Evolutionary conservation across 2,113 vertebrate genomes (phyloP).

Genomic region (Noturus placidus): DNA sequence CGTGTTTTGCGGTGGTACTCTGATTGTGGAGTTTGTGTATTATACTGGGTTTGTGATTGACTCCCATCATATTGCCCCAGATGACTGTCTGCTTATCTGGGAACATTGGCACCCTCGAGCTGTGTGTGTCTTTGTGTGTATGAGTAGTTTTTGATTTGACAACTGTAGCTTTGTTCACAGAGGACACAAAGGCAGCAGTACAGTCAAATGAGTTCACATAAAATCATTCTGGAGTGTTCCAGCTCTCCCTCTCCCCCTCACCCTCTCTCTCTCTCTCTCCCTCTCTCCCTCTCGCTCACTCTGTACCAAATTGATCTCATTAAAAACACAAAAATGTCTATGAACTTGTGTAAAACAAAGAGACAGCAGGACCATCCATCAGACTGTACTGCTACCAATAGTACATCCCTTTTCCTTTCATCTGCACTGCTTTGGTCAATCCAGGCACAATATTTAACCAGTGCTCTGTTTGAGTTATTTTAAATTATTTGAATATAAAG

Average conservation of each 20-base stretch:
- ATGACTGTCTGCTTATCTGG: conserved; percentile 30
- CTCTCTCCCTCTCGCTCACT: neutral
- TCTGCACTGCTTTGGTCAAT: conserved; percentile 1
- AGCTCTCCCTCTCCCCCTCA: neutral
- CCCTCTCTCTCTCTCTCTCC: conserved; percentile 7
- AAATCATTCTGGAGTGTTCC: neutral
- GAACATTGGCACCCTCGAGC: conserved; percentile 31
- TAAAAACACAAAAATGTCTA: neutral
- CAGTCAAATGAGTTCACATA: conserved; percentile 13
- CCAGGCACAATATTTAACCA: neutral
- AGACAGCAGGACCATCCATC: conserved; percentile 18
- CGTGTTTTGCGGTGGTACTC: neutral
- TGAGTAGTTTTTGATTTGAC: conserved; percentile 4
- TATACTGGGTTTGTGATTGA: conserved; percentile 11
- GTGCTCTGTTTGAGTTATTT: neutral
- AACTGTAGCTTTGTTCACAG: neutral
- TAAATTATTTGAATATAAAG: neutral
- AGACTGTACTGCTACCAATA: conserved; percentile 5
- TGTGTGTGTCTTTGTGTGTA: neutral
- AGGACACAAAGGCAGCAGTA: neutral
- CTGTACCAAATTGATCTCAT: neutral
- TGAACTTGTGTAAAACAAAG: neutral
- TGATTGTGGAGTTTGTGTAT: neutral
- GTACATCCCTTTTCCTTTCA: conserved; percentile 9
- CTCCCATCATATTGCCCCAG: conserved; percentile 37